These are phyloP conservation scores for Mionectes olivaceus DNA, from an alignment of 2,797 vertebrate species.

Conservation along the genomic window DNA sequence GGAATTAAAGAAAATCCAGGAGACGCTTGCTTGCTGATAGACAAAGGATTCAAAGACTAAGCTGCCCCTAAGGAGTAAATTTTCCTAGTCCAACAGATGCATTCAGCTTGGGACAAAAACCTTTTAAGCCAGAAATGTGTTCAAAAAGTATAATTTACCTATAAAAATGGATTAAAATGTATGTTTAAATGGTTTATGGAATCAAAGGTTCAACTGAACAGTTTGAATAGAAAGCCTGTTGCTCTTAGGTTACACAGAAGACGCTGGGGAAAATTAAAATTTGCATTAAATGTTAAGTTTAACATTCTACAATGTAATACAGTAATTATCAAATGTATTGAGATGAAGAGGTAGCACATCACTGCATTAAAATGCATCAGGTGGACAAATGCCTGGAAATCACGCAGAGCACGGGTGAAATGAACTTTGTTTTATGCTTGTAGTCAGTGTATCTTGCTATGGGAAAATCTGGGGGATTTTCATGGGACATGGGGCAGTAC, in stretches of 20 bases:
- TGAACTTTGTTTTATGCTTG: not conserved
- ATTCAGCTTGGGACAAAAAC: not conserved
- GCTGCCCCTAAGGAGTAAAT: not conserved
- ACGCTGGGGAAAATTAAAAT: not conserved
- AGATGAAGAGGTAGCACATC: not conserved
- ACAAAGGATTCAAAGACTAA: not conserved
- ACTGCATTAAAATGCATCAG: not conserved
- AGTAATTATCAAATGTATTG: not conserved
- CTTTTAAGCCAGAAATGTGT: not conserved
- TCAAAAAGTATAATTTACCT: not conserved
- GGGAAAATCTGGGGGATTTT: not conserved
- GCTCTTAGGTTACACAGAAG: not conserved
- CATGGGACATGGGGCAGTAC: not conserved
- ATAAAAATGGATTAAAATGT: not conserved
- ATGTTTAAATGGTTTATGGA: not conserved
- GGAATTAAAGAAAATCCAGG: not conserved
- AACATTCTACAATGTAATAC: not conserved
- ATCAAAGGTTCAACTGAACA: not conserved
- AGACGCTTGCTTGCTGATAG: not conserved
- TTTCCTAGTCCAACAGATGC: not conserved
- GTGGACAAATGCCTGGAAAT: not conserved
- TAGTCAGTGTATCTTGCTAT: fast-evolving
- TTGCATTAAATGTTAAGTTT: not conserved
- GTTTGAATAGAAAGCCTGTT: not conserved
- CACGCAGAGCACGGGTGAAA: not conserved